Conservation (phyloP, 2,113 vertebrate genomes). For the cat (Felis catus) region F.catus_Fca126_mat1.0 CM031416.1:8151001-8151500, state of each 20-base stretch:
- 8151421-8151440: background rate
- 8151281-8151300: background rate
- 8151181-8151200: background rate
- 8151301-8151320: background rate
- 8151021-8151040: background rate
- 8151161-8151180: background rate
- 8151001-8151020: background rate
- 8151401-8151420: background rate
- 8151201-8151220: background rate
- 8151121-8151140: background rate
- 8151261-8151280: background rate
- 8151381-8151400: background rate
- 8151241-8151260: background rate
- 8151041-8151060: background rate
- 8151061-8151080: background rate
- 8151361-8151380: background rate
- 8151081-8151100: background rate
- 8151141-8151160: background rate
- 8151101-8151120: background rate
- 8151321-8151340: background rate
- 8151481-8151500: background rate
- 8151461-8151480: background rate
- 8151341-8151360: background rate
- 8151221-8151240: background rate
- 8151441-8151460: background rate